Evolutionary conservation across 2,113 vertebrate genomes (phyloP).

Genomic region (Tretioscincus oriximinensis): DNA sequence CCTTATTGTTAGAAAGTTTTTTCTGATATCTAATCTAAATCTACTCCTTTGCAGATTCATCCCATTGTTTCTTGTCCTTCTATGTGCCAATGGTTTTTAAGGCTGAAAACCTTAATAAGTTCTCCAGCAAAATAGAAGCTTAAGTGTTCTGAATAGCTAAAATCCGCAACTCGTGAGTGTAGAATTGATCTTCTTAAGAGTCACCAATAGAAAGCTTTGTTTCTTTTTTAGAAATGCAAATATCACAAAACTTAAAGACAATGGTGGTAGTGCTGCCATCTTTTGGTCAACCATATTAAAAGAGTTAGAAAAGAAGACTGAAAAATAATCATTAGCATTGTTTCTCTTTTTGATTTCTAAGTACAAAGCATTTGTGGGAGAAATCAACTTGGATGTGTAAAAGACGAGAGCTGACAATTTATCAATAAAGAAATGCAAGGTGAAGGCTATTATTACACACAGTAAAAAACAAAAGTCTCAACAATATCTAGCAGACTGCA

Average conservation of each 20-base stretch:
- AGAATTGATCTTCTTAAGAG: fast-evolving
- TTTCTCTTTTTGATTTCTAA: neutral
- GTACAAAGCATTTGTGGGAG: neutral
- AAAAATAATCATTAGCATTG: neutral
- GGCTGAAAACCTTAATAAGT: neutral
- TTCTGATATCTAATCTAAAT: no score
- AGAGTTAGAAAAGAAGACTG: neutral
- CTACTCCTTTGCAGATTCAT: no score
- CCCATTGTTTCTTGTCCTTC: no score
- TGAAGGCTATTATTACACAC: no score
- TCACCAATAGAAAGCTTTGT: neutral
- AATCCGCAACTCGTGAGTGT: neutral
- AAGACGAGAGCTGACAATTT: neutral
- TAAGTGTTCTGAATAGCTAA: neutral
- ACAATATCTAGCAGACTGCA: no score
- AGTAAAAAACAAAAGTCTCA: no score
- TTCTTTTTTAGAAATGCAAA: fast-evolving
- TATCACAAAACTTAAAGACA: neutral
- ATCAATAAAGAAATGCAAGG: neutral
- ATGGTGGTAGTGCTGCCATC: constrained; percentile 69
- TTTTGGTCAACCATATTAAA: constrained; percentile 39
- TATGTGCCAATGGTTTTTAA: no score
- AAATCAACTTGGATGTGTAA: neutral
- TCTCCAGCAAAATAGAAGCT: neutral
- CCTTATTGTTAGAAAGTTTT: no score